These are phyloP conservation scores for Rhodinocichla rosea DNA, from an alignment of 2,113 vertebrate species.

Conservation along the genomic window DNA sequence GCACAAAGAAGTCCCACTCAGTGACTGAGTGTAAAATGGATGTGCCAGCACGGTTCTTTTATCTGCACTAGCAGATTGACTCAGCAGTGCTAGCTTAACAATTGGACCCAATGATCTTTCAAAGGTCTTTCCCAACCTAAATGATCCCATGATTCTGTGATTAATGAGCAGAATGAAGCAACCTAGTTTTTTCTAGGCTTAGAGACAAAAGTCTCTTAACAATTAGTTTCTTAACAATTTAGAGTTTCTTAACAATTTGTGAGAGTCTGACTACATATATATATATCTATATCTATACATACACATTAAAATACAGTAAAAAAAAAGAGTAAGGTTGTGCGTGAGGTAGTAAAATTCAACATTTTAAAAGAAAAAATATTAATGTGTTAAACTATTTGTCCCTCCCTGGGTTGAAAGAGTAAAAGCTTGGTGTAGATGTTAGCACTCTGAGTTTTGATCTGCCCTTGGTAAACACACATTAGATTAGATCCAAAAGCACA, in stretches of 20 bases:
- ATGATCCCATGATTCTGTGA: neutral
- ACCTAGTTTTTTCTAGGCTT: neutral
- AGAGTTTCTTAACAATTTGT: neutral
- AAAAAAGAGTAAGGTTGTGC: rapidly evolving
- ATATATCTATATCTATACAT: too few species aligned
- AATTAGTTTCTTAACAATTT: neutral
- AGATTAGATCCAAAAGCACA: neutral
- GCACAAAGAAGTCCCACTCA: neutral
- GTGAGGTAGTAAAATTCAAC: neutral
- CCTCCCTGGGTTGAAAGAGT: neutral
- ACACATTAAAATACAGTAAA: neutral
- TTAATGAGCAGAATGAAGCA: neutral
- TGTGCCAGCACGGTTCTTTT: neutral
- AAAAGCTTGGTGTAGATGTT: neutral
- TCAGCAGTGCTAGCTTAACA: neutral
- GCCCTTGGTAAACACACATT: neutral
- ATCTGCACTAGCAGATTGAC: neutral
- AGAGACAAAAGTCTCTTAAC: neutral
- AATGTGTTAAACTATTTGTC: neutral
- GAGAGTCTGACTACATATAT: neutral
- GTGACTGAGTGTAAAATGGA: neutral
- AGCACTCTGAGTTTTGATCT: neutral
- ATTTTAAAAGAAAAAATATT: neutral
- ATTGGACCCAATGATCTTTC: too few species aligned
- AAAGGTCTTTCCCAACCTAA: neutral